Evolutionary conservation across 2,797 vertebrate species (phyloP), one percentile per base, ranked within the genome.

Genomic region (Petrocephalus schoutedeni): DNA sequence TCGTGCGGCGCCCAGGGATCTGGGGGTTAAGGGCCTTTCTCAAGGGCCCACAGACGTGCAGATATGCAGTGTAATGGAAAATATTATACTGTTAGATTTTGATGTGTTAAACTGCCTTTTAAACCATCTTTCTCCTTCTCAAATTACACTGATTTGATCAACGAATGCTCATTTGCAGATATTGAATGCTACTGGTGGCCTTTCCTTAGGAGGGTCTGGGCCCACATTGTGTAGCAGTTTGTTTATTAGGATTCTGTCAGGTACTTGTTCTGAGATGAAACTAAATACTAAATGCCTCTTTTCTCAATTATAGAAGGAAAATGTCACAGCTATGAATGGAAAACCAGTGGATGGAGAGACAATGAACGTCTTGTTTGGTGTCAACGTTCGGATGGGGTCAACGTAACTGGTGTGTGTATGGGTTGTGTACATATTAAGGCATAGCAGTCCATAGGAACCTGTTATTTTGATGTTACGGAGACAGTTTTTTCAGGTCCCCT

Each of bases 301-400:
- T 41, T 83, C 6, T 7, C 92, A 93, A n/a, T 90, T 93, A 19
- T 93, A 99, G 98, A 97, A 91, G 98, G 98, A 90, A 97, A 95
- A 91, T 99, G 98, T 91, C 97, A 98, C 54, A 95, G 95, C 80
- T 99, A 99, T 92, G 89, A 96, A 80, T 99, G 98, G 98, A 97
- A 95, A 93, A 95, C 94, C 21, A 96, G 98, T 87, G 94, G 93
- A 85, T 99, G 98, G 98, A 95, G 64, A 89, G 97, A 98, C 93
- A 99, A 99, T 0, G 89, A 96, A 58, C 95, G 98, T 90, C 92
- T 92, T 0, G 98, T 99, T 90, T 99, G 98, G 98, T 99, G 98
- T 92, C 97, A 99, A 88, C 98, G 98, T 89, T 99, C 98, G 0
- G 98, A 99, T 57, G 97, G 98, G 3, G 86, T 98, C 90, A 98